Conservation (phyloP, 2,888 invertebrate genomes). For the Pelosia muscerda region DNA sequence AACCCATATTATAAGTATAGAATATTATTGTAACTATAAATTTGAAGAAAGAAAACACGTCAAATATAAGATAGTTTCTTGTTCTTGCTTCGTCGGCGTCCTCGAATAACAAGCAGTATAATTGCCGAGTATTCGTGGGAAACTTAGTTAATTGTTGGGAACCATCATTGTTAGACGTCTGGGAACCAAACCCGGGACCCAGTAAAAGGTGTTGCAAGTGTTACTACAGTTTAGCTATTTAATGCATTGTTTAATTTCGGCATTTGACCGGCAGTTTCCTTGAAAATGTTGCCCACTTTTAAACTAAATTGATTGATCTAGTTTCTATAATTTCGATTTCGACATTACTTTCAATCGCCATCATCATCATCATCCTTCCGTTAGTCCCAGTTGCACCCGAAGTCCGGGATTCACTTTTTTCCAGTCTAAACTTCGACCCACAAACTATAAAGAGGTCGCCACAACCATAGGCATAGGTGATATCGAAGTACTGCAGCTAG, state of each 20-base stretch:
- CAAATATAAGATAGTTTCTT: conserved; percentile 58
- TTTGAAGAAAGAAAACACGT: conserved; percentile 56
- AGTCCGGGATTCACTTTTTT: too few species aligned
- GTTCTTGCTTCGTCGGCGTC: conserved; percentile 33
- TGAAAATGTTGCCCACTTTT: conserved; percentile 22
- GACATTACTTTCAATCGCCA: neutral
- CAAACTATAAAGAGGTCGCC: too few species aligned
- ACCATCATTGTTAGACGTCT: conserved; percentile 44
- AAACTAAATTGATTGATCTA: conserved; percentile 30
- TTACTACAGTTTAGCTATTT: conserved; percentile 46
- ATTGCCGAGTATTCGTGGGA: conserved; percentile 49
- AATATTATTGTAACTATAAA: conserved; percentile 8
- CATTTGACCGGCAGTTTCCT: conserved; percentile 22
- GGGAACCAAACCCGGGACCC: conserved; percentile 47
- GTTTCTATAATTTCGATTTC: conserved; percentile 10
- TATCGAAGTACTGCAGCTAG: too few species aligned
- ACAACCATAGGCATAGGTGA: too few species aligned
- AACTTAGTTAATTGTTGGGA: conserved; percentile 54
- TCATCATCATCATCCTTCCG: too few species aligned
- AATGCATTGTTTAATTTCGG: conserved; percentile 37
- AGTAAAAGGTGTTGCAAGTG: conserved; percentile 45
- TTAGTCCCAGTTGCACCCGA: too few species aligned
- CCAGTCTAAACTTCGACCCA: too few species aligned
- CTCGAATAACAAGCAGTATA: conserved; percentile 45
- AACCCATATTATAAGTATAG: too few species aligned